Evolutionary conservation across 2,888 invertebrate genomes (phyloP), one percentile per base, ranked within the genome.

Genomic region (Spicauda simplicius): DNA sequence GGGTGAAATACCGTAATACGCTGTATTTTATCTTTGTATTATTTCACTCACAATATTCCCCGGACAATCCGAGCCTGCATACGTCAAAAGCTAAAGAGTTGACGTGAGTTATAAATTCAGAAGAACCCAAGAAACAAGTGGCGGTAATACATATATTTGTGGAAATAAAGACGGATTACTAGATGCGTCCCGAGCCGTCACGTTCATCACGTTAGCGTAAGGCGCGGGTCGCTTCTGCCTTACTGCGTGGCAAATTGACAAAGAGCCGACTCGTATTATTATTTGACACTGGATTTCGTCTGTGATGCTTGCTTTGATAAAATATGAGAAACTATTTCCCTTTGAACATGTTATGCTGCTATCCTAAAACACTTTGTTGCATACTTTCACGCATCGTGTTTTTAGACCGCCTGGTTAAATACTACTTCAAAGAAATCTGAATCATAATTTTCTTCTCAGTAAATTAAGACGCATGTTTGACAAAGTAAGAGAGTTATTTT

Each of bases 211-310:
- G 45, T 58, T 58, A 58, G 45, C 45, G 41, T 8, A 45, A n/a
- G 20, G n/a, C 14, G 57, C 45, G 20, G 58, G 58, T 45, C 58
- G 45, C 58, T 58, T 58, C 58, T 58, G 58, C 41, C 58, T 58
- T 58, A 57, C 58, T 58, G 45, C 45, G 45, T 45, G 58, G 45
- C 58, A 58, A 58, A 58, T 58, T 58, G 58, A 25, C 25, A 25
- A 25, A 58, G 7, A n/a, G 58, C 41, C 20, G 19, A 25, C 20
- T 45, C 45, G 25, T 58, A 45, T 58, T 58, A 41, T 57, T 57
- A 14, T 37, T 57, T 30, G 30, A 30, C 16, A 16, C 30, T 55
- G 55, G 10, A n/a, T 33, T 25, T 30, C 10, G 16, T 55, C 20
- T n/a, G 30, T 33, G 55, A 55, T 48, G 16, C 16, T 14, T 48